phyloP scores from a whole-genome alignment of 2,113 vertebrate species.

The Callopanchax toddi region DNA sequence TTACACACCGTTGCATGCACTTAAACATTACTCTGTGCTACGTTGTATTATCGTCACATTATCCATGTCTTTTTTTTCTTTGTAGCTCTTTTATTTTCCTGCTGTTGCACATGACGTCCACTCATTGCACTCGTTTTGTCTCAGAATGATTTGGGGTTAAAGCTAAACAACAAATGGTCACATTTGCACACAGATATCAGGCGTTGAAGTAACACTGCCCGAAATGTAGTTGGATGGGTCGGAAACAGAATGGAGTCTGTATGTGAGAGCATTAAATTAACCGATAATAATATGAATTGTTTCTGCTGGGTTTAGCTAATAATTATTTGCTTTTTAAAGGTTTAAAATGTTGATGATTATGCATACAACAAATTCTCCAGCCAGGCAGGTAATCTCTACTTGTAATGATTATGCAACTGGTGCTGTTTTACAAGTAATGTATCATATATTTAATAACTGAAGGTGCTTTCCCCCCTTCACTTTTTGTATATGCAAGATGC shows the following conservation, averaged over 20 bases:
- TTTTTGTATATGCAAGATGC: slow-evolving; percentile 77
- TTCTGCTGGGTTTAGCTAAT: not conserved
- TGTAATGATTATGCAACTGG: slow-evolving; percentile 53
- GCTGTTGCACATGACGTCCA: slow-evolving; percentile 76
- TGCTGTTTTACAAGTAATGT: slow-evolving; percentile 53
- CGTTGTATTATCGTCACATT: slow-evolving; percentile 50
- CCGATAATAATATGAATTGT: slow-evolving; percentile 9
- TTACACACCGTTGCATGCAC: slow-evolving; percentile 70
- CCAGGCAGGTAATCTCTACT: slow-evolving; percentile 42
- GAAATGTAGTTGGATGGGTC: slow-evolving; percentile 21
- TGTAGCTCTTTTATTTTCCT: slow-evolving; percentile 44
- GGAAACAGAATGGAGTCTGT: slow-evolving; percentile 35
- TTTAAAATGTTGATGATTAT: slow-evolving; percentile 31
- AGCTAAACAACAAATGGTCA: slow-evolving; percentile 41
- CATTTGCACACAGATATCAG: slow-evolving; percentile 63
- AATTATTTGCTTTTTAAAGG: no score
- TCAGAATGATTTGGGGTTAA: slow-evolving; percentile 33
- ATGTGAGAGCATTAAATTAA: slow-evolving; percentile 15
- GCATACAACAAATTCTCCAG: slow-evolving; percentile 36
- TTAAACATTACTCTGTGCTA: slow-evolving; percentile 64
- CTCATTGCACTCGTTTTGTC: slow-evolving; percentile 73
- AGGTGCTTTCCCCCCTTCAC: slow-evolving; percentile 62
- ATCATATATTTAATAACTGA: slow-evolving; percentile 66
- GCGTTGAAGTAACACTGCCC: slow-evolving; percentile 20
- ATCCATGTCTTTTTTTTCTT: slow-evolving; percentile 44